Base-by-base conservation (phyloP, 2,113 vertebrate genomes). In the Plotosus lineatus region DNA sequence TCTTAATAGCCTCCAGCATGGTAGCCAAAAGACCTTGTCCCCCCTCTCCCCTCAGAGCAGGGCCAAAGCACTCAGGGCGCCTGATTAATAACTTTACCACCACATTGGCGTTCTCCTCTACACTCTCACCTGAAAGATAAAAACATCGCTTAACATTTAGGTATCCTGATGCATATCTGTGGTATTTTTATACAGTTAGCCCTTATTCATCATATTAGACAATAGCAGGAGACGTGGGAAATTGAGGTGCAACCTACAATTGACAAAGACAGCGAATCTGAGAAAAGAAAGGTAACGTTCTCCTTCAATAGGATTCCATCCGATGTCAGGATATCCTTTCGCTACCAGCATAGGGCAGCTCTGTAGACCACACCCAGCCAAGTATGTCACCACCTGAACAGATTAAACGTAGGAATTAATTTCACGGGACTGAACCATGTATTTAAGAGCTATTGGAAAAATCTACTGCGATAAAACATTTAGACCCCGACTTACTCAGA, bases 271-370 rank as follows among this genome's bases (percentile, higher is more conserved):
- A 2, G 93, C 96, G 86, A 99, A 99, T 80, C 97, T 93, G 88
- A 99, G 88, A 92, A 99, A 99, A 28, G 97, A 97, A 71, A 99
- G 92, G 84, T 97, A 99, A 38, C 97, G 97, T 88, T 99, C 97
- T 77, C 97, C 97, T 89, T 99, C 97, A 60, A 98, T 98, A 31
- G 97, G 97, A 90, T 99, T 99, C 97, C 97, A 99, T 83, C 97
- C 96, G 10, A 98, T 92, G 51, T 99, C 97, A 74, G 97, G 97
- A 88, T 98, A 99, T 51, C 97, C 97, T 88, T 95, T 97, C 51
- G 96, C 95, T 86, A 98, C 86, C 73, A 99, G 90, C 86, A 98
- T 95, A 63, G 95, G 95, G 84, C 97, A 98, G 75, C 96, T 98
- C 91, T 99, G 97, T 19, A 99, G 94, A 31, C 97, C 97, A 87